A percentile compares a stretch with the other conserved stretches of the same genome.
These are phyloP conservation scores for Ovis canadensis DNA, from an alignment of 2,113 vertebrate genomes.

Conservation along the genomic window DNA sequence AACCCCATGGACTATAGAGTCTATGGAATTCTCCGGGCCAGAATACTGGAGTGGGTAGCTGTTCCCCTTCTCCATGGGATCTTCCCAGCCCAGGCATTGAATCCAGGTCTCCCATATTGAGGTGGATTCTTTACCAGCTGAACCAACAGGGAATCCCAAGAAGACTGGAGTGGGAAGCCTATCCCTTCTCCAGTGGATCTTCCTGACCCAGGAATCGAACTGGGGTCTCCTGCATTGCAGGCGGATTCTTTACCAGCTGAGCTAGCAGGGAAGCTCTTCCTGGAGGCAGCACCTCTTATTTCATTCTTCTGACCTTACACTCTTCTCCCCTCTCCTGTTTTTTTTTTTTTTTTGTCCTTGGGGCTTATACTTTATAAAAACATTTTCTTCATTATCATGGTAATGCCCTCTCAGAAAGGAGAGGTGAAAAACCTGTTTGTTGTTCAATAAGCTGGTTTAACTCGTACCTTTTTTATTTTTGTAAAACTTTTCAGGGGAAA, in stretches of 20 bases:
- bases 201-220: neutral
- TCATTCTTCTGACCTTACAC: neutral
- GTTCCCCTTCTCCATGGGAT: neutral
- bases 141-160: neutral
- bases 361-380: neutral
- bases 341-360: constrained; percentile 15
- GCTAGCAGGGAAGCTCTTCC: neutral
- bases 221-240: neutral
- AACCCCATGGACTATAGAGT: neutral
- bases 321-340: neutral
- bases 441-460: neutral
- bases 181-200: neutral
- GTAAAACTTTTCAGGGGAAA: neutral
- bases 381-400: neutral
- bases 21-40: neutral
- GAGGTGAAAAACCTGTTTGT: neutral
- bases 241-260: neutral
- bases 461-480: neutral
- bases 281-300: neutral
- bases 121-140: neutral
- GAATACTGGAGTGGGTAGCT: neutral
- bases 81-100: neutral
- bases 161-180: neutral
- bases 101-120: neutral
- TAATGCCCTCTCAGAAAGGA: neutral